Base-by-base conservation (phyloP, 2,888 invertebrate species). In the Unio pictorum region DNA sequence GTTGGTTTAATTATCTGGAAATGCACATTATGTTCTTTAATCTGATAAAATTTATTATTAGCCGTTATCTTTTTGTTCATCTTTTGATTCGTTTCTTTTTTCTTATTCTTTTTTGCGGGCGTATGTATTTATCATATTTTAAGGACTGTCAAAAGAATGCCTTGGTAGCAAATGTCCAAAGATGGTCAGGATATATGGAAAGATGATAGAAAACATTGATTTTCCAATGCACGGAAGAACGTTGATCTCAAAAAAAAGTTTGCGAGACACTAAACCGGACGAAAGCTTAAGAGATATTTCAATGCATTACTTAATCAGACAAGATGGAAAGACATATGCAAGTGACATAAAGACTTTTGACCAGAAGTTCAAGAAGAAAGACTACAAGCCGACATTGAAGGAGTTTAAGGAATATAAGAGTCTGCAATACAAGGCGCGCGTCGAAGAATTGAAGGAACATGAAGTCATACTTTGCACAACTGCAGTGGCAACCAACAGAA, bases 121-220 rank as follows among this genome's bases (percentile, higher is more conserved):
- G 23, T 23, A 23, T 23, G 0, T 23, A 23, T 23, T 23, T 23
- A 23, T 23, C 23, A 23, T 23, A 23, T 23, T 23, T 23, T 23
- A 57, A 83, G 83, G 67, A 63, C 68, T 65, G 71, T 68, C 80
- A 64, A 66, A 69, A 11, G 34, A 69, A 18, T 68, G 71, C 45
- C 73, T 85, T 23, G 78, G 76, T 2, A 61, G 64, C 0, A 61
- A 69, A 15, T 76, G 80, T 64, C 83, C 84, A 11, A 78, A 80
- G 55, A 76, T 88, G 8, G 74, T 87, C 11, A 74, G 88, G 61
- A 79, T 87, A 20, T 87, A 86, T 75, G 82, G 86, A 17, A 69
- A 78, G 26, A 74, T 80, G 0, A 74, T 84, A 55, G 87, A 84
- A 71, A 68, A 75, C 17, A 70, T 75, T 20, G 82, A 82, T 55